Evolutionary conservation across 2,113 vertebrate species (phyloP).

Genomic region (Bos taurus): DNA sequence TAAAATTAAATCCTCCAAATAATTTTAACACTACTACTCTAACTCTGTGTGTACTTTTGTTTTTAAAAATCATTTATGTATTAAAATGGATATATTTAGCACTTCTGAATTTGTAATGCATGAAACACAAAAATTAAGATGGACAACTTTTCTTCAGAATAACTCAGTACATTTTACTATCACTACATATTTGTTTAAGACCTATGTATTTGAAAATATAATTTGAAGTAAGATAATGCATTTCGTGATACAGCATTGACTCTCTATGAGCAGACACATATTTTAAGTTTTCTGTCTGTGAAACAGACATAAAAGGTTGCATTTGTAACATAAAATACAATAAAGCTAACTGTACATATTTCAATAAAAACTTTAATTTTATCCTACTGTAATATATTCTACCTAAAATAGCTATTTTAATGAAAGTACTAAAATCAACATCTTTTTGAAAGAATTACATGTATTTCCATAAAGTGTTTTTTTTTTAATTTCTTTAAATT

Average conservation of each 20-base stretch:
- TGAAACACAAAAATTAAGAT: not conserved
- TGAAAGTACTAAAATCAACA: not conserved
- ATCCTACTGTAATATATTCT: not conserved
- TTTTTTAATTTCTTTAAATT: not conserved
- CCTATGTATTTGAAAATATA: not conserved
- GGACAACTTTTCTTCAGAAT: not conserved
- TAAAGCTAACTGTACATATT: not conserved
- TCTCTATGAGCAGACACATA: not conserved
- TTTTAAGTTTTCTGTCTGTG: not conserved
- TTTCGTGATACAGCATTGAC: not conserved
- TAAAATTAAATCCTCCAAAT: not conserved
- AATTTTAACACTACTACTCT: not conserved
- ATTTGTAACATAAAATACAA: not conserved
- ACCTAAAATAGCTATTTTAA: not conserved
- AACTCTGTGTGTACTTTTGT: not conserved
- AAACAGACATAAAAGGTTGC: not conserved
- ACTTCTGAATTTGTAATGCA: not conserved
- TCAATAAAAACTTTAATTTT: not conserved
- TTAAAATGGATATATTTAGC: not conserved
- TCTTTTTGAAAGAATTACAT: not conserved
- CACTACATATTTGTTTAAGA: not conserved
- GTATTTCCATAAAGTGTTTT: not conserved
- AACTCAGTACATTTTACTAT: not conserved
- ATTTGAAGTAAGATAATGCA: not conserved
- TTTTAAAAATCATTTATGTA: not conserved